These are phyloP conservation scores for Coenonympha glycerion DNA, from an alignment of 2,888 invertebrate genomes.

Conservation along the genomic window DNA sequence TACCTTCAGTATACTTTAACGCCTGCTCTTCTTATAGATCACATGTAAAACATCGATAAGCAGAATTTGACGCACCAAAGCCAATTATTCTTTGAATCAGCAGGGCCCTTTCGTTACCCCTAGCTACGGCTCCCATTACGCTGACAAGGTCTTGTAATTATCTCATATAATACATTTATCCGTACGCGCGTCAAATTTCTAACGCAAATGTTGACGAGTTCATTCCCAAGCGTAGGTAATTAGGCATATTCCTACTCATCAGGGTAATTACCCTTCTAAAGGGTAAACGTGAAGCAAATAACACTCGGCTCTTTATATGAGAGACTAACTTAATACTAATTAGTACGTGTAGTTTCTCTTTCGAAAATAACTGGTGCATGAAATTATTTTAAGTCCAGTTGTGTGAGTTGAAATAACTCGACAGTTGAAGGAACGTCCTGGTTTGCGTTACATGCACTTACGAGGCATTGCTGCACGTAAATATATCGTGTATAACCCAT, in stretches of 20 bases:
- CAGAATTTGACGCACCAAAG: slow-evolving; percentile 1
- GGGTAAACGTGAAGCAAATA: slow-evolving; percentile 20
- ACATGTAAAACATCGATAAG: background rate
- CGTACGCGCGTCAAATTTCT: slow-evolving; percentile 20
- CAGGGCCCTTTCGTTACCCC: slow-evolving; percentile 9
- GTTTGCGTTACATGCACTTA: background rate
- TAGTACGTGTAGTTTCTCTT: slow-evolving; percentile 15
- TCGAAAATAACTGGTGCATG: slow-evolving; percentile 5
- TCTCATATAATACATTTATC: slow-evolving; percentile 19
- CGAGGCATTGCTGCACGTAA: background rate
- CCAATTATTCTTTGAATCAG: slow-evolving; percentile 8
- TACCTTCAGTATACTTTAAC: background rate
- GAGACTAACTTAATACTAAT: slow-evolving; percentile 20
- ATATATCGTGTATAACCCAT: no score
- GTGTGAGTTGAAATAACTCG: background rate
- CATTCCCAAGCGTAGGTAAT: slow-evolving; percentile 19
- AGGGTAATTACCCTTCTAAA: slow-evolving; percentile 21
- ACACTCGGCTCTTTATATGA: slow-evolving; percentile 20
- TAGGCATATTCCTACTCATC: slow-evolving; percentile 22
- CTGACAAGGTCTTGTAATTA: slow-evolving; percentile 19
- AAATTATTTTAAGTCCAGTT: slow-evolving; percentile 6
- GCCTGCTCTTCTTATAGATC: background rate
- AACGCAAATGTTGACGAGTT: slow-evolving; percentile 22
- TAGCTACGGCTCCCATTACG: slow-evolving; percentile 13
- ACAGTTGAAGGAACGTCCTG: background rate